Evolutionary conservation across 2,888 invertebrate genomes (phyloP).

Genomic region (Prosapia bicincta): DNA sequence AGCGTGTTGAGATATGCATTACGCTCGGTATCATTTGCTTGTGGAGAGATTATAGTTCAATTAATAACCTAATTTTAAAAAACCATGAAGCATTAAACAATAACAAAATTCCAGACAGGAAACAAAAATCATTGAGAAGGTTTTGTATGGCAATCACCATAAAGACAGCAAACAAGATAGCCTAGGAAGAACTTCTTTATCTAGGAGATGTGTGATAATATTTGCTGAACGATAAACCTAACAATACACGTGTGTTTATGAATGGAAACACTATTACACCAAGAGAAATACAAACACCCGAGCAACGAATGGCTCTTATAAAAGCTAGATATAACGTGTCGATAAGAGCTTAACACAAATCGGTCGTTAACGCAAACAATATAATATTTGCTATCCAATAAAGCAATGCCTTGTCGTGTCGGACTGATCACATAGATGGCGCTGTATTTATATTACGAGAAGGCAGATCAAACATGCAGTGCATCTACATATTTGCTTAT

Average conservation of each 20-base stretch:
- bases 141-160: background rate
- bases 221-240: background rate
- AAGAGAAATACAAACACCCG: background rate
- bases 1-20: too few relatives aligned
- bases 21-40: too few relatives aligned
- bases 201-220: background rate
- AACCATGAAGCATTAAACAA: too few relatives aligned
- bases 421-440: too few relatives aligned
- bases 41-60: too few relatives aligned
- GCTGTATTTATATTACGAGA: too few relatives aligned
- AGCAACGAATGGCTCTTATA: too few relatives aligned
- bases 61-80: too few relatives aligned
- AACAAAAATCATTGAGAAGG: background rate
- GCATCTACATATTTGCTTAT: too few relatives aligned
- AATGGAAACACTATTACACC: background rate
- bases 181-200: background rate
- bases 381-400: background rate
- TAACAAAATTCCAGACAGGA: background rate
- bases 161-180: background rate
- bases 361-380: background rate
- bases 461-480: too few relatives aligned
- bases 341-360: background rate
- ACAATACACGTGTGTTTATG: background rate
- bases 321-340: too few relatives aligned
- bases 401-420: too few relatives aligned